A percentile compares a stretch with the other conserved stretches of the same genome.
phyloP scores from a whole-genome alignment of 2,888 invertebrate genomes.

The Oconnorella tubifera region DNA sequence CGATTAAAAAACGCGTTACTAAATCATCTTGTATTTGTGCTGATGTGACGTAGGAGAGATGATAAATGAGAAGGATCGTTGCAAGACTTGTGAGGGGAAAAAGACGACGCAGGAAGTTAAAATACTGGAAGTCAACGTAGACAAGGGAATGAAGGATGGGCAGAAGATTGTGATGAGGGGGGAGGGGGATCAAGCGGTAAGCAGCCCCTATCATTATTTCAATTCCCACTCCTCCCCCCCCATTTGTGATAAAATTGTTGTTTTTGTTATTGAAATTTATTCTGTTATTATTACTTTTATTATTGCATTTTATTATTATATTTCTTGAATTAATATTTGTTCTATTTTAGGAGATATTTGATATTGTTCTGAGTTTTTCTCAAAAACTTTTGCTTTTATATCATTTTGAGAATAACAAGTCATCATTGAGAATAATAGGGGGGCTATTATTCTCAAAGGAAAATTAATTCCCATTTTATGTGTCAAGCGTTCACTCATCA shows the following conservation, averaged over 20 bases:
- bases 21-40: no score
- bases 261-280: background rate
- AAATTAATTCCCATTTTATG: no score
- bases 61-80: slow-evolving; percentile 72
- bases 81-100: slow-evolving; percentile 76
- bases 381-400: no score
- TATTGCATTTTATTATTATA: no score
- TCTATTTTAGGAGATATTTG: no score
- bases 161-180: slow-evolving; percentile 80
- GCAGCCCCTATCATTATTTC: slow-evolving; percentile 23
- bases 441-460: no score
- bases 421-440: no score
- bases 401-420: no score
- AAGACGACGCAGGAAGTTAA: slow-evolving; percentile 79
- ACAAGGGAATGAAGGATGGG: slow-evolving; percentile 82
- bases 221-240: background rate
- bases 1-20: no score
- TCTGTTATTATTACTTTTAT: background rate
- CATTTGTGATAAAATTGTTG: background rate
- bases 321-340: no score
- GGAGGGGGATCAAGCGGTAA: slow-evolving; percentile 78
- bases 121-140: slow-evolving; percentile 80
- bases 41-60: slow-evolving; percentile 46
- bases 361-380: no score
- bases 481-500: no score